A percentile compares a stretch with the other conserved stretches of the same genome.
phyloP scores from a whole-genome alignment of 1,140 invertebrate genomes.

The Lordiphosa stackelbergi region DNA sequence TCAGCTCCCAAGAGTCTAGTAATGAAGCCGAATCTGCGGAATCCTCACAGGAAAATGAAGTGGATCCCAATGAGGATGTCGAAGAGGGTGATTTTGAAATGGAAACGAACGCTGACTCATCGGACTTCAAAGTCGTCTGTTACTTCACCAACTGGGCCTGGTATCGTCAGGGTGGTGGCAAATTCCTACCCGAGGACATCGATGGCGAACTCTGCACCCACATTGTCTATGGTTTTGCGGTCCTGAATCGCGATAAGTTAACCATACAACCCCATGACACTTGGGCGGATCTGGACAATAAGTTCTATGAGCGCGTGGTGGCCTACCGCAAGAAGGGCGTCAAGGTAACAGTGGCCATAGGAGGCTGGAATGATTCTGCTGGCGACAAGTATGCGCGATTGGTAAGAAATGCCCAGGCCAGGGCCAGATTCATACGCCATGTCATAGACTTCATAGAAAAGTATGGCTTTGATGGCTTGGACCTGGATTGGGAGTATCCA shows the following conservation, averaged over 20 bases:
- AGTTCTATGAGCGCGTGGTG: slow-evolving; percentile 90
- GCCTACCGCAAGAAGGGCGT: slow-evolving; percentile 85
- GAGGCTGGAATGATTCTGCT: slow-evolving; percentile 92
- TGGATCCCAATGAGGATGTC: slow-evolving; percentile 46
- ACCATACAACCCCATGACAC: slow-evolving; percentile 91
- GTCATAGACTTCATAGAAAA: slow-evolving; percentile 87
- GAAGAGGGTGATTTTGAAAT: slow-evolving; percentile 46
- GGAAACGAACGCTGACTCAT: slow-evolving; percentile 17
- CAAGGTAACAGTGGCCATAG: slow-evolving; percentile 90
- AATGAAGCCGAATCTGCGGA: slow-evolving; percentile 5
- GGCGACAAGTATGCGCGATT: slow-evolving; percentile 91
- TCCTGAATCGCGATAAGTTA: slow-evolving; percentile 86
- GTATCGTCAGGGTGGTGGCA: slow-evolving; percentile 89
- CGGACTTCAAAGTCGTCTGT: slow-evolving; percentile 86
- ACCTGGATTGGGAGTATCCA: slow-evolving; percentile 95
- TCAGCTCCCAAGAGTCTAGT: slow-evolving; percentile 13
- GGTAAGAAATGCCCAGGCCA: slow-evolving; percentile 84
- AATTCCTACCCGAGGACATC: slow-evolving; percentile 89
- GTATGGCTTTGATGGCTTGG: slow-evolving; percentile 89
- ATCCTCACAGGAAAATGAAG: slow-evolving; percentile 38
- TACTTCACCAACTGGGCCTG: slow-evolving; percentile 97
- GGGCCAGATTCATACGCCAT: slow-evolving; percentile 86
- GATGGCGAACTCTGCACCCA: slow-evolving; percentile 92
- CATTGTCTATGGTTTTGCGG: slow-evolving; percentile 94
- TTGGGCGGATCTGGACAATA: slow-evolving; percentile 92